Evolutionary conservation across 2,113 vertebrate species (phyloP).

Genomic region (Malaclemys terrapin): DNA sequence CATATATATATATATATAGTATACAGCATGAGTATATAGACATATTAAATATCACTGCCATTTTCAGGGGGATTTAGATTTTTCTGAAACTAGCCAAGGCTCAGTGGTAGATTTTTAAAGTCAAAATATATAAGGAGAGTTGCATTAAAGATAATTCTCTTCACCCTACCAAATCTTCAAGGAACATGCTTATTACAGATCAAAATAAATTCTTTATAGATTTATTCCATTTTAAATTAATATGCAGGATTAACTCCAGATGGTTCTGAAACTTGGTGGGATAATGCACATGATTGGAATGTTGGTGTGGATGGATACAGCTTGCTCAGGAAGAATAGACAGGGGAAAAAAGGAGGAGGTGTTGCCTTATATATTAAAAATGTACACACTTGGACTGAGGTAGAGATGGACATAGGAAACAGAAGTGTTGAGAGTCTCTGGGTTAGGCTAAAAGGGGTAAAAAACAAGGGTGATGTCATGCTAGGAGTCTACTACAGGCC

Average conservation of each 20-base stretch:
- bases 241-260: constrained; percentile 19
- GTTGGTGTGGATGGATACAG: too few species aligned
- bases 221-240: constrained; percentile 11
- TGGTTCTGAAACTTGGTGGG: neutral
- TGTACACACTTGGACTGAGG: too few species aligned
- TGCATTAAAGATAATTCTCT: neutral
- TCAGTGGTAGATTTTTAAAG: neutral
- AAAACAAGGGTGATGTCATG: too few species aligned
- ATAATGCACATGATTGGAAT: too few species aligned
- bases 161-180: neutral
- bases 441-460: too few species aligned
- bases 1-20: neutral
- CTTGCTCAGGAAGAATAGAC: too few species aligned
- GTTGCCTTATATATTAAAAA: too few species aligned
- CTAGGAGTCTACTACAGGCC: too few species aligned
- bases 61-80: neutral
- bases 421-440: too few species aligned
- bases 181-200: neutral
- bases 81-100: neutral
- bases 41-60: neutral
- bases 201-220: neutral
- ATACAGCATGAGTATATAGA: neutral
- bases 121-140: neutral
- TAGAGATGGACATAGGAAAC: too few species aligned
- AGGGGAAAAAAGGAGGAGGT: too few species aligned